Evolutionary conservation across 2,888 invertebrate species (phyloP), one percentile per base, ranked within the genome.

Genomic region (Hyles lineata): DNA sequence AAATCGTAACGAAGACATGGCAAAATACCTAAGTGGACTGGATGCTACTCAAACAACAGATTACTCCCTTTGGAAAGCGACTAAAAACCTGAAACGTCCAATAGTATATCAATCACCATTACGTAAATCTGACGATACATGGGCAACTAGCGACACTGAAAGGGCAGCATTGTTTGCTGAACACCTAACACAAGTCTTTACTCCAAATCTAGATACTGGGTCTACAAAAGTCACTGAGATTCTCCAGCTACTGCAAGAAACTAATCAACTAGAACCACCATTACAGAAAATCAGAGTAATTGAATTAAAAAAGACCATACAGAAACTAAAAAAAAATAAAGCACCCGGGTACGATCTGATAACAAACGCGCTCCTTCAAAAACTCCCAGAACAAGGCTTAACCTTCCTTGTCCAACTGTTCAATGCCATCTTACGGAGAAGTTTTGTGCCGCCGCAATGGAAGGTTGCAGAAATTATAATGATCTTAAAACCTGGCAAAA

Each of bases 1-100:
- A 1, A 29, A 62, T 4, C 23, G 62, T 23, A 62, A 72, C 15
- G 29, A 17, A 19, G 19, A 21, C 1, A 7, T 63, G 17, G 17
- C 50, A 21, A 25, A 0, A 25, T 74, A 72, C 23, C 70, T 79
- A 2, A 23, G 21, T 21, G 72, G 35, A 11, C 72, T 79, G 1
- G 74, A 77, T 59, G 70, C 75, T 9, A 76, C 76, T 4, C 7
- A 62, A 58, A 50, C 72, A 19, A 75, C 75, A 5, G 50, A 50
- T 15, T 50, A 50, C 15, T 50, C 50, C 1, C 50, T 50, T 15
- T 50, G 50, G 50, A 50, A 81, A 71, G 73, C 74, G 7, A 76
- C 76, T n/a, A 78, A 74, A 73, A 75, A 72, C 4, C 55, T 75
- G 0, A 78, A 78, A 60, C 63, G 72, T 52, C 76, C 78, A 2